These are phyloP conservation scores for Bos indicus DNA, from an alignment of 2,113 vertebrate species.

Conservation along the genomic window DNA sequence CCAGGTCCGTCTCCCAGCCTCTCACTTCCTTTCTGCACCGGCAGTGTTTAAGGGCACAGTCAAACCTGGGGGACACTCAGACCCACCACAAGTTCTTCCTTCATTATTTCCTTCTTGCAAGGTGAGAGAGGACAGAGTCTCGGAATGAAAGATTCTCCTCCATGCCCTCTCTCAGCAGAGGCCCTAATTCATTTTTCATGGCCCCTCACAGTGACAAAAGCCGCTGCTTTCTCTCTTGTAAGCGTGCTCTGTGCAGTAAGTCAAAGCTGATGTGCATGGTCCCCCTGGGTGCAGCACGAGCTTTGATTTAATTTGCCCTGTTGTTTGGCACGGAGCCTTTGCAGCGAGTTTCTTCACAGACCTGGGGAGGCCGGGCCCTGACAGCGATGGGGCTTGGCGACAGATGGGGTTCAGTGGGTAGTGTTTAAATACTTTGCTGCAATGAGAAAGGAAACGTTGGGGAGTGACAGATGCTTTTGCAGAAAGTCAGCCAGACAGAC, in stretches of 20 bases:
- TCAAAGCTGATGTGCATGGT: conserved; percentile 85
- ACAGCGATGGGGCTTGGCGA: conserved; percentile 54
- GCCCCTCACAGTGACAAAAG: conserved; percentile 87
- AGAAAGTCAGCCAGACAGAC: conserved; percentile 63
- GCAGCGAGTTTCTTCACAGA: conserved; percentile 66
- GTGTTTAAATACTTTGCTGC: conserved; percentile 80
- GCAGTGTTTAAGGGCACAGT: neutral
- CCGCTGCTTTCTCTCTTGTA: conserved; percentile 81
- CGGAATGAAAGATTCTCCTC: conserved; percentile 84
- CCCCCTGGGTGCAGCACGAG: conserved; percentile 79
- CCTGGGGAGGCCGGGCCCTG: conserved; percentile 58
- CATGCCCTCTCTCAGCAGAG: conserved; percentile 82
- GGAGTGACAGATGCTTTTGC: conserved; percentile 73
- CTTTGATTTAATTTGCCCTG: conserved; percentile 86
- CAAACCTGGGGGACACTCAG: neutral
- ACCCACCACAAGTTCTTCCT: conserved; percentile 20
- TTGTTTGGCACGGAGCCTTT: conserved; percentile 79
- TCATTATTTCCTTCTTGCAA: conserved; percentile 70
- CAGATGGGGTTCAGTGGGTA: conserved; percentile 80
- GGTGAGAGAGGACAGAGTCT: conserved; percentile 83
- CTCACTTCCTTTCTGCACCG: neutral
- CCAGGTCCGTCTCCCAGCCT: neutral
- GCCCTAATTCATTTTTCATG: conserved; percentile 89
- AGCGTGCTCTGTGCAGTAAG: conserved; percentile 80
- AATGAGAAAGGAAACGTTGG: conserved; percentile 59